Conservation (phyloP, 2,888 invertebrate genomes). For the Labia minor region DNA sequence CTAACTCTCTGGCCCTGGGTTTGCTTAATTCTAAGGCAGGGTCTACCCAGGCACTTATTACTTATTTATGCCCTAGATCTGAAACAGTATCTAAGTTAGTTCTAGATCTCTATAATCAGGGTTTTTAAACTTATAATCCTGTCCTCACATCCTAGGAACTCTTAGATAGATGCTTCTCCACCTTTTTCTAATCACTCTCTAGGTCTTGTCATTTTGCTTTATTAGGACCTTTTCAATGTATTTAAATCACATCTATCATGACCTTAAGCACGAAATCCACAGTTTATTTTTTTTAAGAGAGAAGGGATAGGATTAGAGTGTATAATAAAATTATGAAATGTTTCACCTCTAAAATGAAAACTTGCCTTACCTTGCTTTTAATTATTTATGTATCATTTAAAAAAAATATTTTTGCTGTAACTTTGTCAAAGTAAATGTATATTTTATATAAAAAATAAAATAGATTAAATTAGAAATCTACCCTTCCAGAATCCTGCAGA, state of each 20-base stretch:
- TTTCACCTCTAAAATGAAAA: background rate
- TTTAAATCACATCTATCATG: background rate
- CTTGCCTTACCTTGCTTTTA: slow-evolving; percentile 1
- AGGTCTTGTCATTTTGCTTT: background rate
- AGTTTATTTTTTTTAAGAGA: background rate
- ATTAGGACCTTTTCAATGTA: background rate
- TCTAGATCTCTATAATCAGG: slow-evolving; percentile 3
- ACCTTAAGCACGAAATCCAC: background rate
- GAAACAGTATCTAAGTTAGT: slow-evolving; percentile 13
- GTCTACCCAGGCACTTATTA: background rate
- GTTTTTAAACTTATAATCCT: background rate
- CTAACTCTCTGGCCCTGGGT: no score
- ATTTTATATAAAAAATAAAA: background rate
- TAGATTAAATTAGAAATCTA: slow-evolving; percentile 1
- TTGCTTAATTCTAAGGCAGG: no score
- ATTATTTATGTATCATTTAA: background rate
- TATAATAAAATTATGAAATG: background rate
- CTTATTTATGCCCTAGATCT: slow-evolving; percentile 3
- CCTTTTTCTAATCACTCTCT: background rate
- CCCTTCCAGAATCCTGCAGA: background rate
- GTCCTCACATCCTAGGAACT: background rate
- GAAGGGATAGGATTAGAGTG: background rate
- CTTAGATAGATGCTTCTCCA: background rate
- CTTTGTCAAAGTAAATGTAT: slow-evolving; percentile 1
- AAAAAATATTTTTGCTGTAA: background rate